These are phyloP conservation scores for Drosophila fungiperda DNA, from an alignment of 2,888 invertebrate species.

Conservation along the genomic window DNA sequence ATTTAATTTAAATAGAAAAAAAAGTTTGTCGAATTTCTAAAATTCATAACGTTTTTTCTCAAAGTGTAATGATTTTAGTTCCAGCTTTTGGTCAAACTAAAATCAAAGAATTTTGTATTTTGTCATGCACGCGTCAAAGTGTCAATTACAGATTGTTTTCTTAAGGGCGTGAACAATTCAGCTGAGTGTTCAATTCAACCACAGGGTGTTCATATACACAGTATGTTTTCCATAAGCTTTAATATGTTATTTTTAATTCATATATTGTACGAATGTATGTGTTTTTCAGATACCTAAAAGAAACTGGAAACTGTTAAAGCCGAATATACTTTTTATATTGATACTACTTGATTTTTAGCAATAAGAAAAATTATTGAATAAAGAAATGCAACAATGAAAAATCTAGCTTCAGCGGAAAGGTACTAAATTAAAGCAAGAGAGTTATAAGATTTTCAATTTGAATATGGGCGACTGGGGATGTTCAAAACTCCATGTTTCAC, in stretches of 20 bases:
- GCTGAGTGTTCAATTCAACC: not conserved
- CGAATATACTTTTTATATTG: too few species aligned
- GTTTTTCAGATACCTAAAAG: not conserved
- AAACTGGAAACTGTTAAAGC: not conserved
- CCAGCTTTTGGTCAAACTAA: not conserved
- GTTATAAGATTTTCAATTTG: not conserved
- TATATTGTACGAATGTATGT: not conserved
- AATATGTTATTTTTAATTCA: not conserved
- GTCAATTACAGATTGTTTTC: constrained; percentile 1
- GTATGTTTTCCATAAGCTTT: not conserved
- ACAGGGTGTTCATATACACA: not conserved
- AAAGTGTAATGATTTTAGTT: not conserved
- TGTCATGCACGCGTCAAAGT: not conserved
- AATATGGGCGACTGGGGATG: too few species aligned
- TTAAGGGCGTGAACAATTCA: not conserved
- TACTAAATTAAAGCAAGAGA: not conserved
- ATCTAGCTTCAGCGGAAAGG: not conserved
- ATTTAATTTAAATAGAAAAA: too few species aligned
- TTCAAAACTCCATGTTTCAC: too few species aligned
- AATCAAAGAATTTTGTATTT: not conserved
- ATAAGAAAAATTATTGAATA: not conserved
- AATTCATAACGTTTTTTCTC: not conserved
- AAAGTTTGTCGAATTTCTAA: not conserved
- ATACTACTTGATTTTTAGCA: not conserved
- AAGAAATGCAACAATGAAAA: not conserved